phyloP scores from a whole-genome alignment of 64 coral and sea anemone genomes.

The Montipora capricornis region DNA sequence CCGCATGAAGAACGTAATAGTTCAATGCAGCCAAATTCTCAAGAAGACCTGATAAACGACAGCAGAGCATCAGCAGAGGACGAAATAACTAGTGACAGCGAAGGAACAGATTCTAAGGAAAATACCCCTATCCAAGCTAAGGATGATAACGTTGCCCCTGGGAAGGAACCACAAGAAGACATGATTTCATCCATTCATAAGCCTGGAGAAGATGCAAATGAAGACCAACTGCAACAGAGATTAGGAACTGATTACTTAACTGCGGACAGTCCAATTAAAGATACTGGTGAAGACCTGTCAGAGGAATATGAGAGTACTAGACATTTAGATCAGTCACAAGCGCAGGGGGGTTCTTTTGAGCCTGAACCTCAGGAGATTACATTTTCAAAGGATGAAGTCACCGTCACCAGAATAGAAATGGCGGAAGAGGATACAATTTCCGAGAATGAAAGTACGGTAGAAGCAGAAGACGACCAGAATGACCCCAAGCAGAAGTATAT shows the following conservation, averaged over 20 bases:
- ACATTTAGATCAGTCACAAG: neutral
- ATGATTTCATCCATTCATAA: neutral
- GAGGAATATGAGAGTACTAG: neutral
- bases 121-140: neutral
- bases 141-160: too few relatives aligned
- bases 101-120: neutral
- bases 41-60: neutral
- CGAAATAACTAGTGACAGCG: neutral
- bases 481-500: too few relatives aligned
- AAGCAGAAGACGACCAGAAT: neutral
- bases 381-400: neutral
- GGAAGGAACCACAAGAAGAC: neutral
- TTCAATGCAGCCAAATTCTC: neutral
- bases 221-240: neutral
- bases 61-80: neutral
- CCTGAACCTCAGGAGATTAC: neutral
- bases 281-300: neutral
- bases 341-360: neutral
- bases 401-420: neutral
- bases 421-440: neutral
- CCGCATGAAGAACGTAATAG: neutral
- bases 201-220: neutral
- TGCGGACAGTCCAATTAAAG: neutral
- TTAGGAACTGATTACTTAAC: neutral
- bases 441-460: neutral